Base-by-base conservation (phyloP, 2,888 invertebrate genomes). In the Drosophila testacea region DNA sequence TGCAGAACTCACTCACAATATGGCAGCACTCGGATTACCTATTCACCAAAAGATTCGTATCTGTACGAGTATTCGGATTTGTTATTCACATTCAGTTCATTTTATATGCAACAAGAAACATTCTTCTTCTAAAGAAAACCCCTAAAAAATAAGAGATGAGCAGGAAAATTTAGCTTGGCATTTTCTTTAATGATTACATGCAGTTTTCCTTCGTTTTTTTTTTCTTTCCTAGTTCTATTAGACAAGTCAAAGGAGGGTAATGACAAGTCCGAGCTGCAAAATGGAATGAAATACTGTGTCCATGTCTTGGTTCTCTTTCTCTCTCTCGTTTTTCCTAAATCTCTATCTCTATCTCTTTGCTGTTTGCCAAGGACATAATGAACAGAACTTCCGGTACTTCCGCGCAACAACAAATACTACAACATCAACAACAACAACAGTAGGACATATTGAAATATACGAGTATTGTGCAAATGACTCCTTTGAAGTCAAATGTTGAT, bases 281-380 rank as follows among this genome's bases (percentile, higher is more conserved):
- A 42, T 59, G 57, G 13, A 22, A 59, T 63, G 34, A 55, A 27
- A 44, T 69, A 69, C 79, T 64, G 55, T 74, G 46, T 73, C 27
- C 67, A 73, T 46, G 55, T 69, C 71, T 65, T 61, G 52, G n/a
- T 36, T 5, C 28, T 30, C 5, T 11, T 32, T 42, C 36, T 36
- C 10, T 28, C n/a, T 6, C 11, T 4, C 32, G 9, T 47, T n/a
- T 22, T 4, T n/a, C 34, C 27, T 44, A 7, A 22, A 6, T n/a
- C 39, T 36, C 27, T 44, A 7, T 28, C 10, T n/a, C 30, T 9
- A n/a, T 44, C 42, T 38, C 22, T 6, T 30, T 67, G 59, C 62
- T 75, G 83, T 89, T 89, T 89, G 89, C 66, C 87, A 81, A 83
- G 84, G 79, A 83, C 88, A 87, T 89, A 83, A 83, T 89, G 88